Base-by-base conservation (phyloP, 2,113 vertebrate genomes). In the Mesoclemmys tuberculata region DNA sequence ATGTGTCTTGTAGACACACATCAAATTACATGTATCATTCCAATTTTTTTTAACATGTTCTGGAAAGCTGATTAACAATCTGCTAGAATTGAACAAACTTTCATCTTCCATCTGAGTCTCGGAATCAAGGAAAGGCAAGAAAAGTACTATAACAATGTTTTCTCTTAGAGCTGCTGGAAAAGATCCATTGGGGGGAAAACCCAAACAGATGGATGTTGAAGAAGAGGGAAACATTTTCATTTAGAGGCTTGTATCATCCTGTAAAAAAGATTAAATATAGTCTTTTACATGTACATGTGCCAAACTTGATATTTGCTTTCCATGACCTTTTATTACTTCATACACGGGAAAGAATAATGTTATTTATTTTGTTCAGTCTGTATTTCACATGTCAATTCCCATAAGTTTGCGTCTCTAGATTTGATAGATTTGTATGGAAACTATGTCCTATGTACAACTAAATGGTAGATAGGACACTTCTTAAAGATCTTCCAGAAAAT, bases 241-340 rank as follows among this genome's bases (percentile, higher is more conserved):
- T 51, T 51, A 92, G n/a, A 75, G 4, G 27, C 4, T 2, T 91
- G 44, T 58, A 93, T 79, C 46, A 38, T 80, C 52, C n/a, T 84
- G 74, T 83, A 92, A 94, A 81, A 68, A 90, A 92, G 58, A 52
- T 26, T 83, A 91, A 64, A 3, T 92, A 61, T 27, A 82, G 12
- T 61, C 74, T 86, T 89, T 52, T 80, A 85, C 41, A 2, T 12
- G 3, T 80, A 85, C 41, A 2, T 12, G 3, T n/a, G 29, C 35
- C 64, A 82, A 79, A 26, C 2, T 8, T 90, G 16, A 82, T 64
- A 80, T 94, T 92, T 93, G 26, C 18, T 82, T 85, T 89, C 61
- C n/a, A 9, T 74, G 93, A 61, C 55, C 80, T 90, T 94, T 96
- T 74, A 82, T 79, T 93, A 82, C 80, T 92, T 87, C 51, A 55